Conservation (phyloP, 2,888 invertebrate species). For the Ormyrus thymus region DNA sequence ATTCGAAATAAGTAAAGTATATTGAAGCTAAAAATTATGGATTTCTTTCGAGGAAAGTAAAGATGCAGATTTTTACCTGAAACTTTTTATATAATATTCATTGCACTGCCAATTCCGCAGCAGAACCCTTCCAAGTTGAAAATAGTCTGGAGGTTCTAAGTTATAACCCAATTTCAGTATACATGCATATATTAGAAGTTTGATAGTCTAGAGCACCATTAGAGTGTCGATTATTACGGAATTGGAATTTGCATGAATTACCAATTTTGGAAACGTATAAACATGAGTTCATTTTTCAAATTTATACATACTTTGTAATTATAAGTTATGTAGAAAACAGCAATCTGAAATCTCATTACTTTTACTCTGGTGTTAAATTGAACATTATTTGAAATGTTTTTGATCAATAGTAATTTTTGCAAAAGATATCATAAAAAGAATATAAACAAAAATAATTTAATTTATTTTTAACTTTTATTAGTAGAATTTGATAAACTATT, state of each 20-base stretch:
- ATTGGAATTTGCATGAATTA: neutral
- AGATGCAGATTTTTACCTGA: too few species aligned
- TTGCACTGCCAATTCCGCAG: neutral
- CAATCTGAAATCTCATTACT: neutral
- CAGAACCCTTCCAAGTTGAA: slow-evolving; percentile 18
- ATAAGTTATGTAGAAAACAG: neutral
- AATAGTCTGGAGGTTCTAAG: neutral
- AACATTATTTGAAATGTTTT: too few species aligned
- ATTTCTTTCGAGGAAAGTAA: too few species aligned
- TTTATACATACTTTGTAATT: neutral
- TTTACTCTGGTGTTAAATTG: too few species aligned
- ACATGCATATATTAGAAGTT: slow-evolving; percentile 49
- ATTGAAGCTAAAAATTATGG: too few species aligned
- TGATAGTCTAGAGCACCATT: slow-evolving; percentile 14
- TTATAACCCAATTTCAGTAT: slow-evolving; percentile 34
- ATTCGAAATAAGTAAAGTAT: too few species aligned
- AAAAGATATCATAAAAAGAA: neutral
- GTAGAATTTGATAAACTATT: too few species aligned
- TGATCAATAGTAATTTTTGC: too few species aligned
- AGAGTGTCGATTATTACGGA: slow-evolving; percentile 13
- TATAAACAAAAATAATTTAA: neutral
- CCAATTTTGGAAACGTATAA: slow-evolving; percentile 5
- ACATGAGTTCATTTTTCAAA: neutral
- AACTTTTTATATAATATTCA: too few species aligned
- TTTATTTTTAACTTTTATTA: neutral